Conservation (phyloP, 2,113 vertebrate genomes). For the Menura novaehollandiae region DNA sequence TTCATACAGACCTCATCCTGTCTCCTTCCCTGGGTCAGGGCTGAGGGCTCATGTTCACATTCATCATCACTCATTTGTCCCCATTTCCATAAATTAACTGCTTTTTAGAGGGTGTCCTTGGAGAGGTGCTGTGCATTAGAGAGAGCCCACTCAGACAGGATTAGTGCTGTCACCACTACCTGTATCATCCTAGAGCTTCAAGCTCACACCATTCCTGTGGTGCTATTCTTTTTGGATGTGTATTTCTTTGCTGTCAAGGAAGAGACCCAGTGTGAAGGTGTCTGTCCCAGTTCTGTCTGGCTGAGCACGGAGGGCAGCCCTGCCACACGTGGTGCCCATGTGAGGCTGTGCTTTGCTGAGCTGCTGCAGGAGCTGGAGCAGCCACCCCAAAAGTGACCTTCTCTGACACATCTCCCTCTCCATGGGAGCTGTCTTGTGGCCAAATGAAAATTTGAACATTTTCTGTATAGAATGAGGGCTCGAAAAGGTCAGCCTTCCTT, state of each 20-base stretch:
- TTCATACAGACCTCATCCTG: not conserved
- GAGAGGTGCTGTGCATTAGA: not conserved
- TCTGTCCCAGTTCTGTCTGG: not conserved
- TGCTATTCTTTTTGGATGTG: not conserved
- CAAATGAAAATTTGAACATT: not conserved
- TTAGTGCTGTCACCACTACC: not conserved
- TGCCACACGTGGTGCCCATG: rapidly evolving
- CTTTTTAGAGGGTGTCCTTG: not conserved
- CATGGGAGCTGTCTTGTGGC: not conserved
- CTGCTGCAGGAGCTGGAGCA: not conserved
- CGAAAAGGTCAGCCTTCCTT: not conserved
- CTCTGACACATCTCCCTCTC: not conserved
- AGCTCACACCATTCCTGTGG: rapidly evolving
- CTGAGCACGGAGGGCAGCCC: not conserved
- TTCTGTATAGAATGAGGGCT: not conserved
- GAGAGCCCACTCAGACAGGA: not conserved
- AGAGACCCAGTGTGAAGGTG: not conserved
- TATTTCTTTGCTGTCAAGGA: not conserved
- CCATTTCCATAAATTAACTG: not conserved
- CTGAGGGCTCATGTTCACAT: not conserved
- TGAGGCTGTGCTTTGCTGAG: not conserved
- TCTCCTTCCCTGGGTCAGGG: not conserved
- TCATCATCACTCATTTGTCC: not conserved
- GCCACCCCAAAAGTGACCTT: not conserved
- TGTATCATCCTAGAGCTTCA: not conserved